Evolutionary conservation across 2,797 vertebrate genomes (phyloP).

Genomic region (Pangasius larnaudii): DNA sequence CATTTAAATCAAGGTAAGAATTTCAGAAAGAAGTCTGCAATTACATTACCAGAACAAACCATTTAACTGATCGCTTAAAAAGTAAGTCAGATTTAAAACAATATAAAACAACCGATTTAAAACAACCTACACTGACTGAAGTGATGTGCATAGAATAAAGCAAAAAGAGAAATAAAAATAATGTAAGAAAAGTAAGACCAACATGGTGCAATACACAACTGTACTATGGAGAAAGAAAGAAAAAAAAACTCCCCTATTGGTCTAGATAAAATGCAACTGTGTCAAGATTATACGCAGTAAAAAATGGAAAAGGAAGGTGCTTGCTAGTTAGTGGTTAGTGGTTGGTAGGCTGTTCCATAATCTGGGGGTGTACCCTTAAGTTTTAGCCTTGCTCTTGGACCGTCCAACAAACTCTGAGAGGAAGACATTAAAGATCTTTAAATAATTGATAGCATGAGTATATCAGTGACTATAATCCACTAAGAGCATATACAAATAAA

Average conservation of each 20-base stretch:
- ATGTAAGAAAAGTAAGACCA: neutral
- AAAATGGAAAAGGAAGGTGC: neutral
- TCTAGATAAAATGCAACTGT: neutral
- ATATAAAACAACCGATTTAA: neutral
- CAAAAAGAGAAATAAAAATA: neutral
- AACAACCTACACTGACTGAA: neutral
- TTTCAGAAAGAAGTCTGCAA: neutral
- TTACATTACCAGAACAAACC: too few species aligned
- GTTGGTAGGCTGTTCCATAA: neutral
- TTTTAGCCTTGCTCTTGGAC: neutral
- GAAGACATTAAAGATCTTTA: neutral
- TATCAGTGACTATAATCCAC: neutral
- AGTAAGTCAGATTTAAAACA: neutral
- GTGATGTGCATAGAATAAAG: neutral
- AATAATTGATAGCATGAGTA: neutral
- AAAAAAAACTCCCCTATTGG: neutral
- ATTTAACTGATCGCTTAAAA: neutral
- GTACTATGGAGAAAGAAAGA: too few species aligned
- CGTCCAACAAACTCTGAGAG: neutral
- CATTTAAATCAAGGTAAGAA: neutral
- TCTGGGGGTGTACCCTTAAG: neutral
- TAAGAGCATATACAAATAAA: constrained; percentile 18
- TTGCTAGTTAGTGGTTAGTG: neutral
- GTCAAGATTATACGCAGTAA: neutral
- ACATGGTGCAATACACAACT: neutral